Evolutionary conservation across 2,888 invertebrate genomes (phyloP).

Genomic region (Drepana falcataria): DNA sequence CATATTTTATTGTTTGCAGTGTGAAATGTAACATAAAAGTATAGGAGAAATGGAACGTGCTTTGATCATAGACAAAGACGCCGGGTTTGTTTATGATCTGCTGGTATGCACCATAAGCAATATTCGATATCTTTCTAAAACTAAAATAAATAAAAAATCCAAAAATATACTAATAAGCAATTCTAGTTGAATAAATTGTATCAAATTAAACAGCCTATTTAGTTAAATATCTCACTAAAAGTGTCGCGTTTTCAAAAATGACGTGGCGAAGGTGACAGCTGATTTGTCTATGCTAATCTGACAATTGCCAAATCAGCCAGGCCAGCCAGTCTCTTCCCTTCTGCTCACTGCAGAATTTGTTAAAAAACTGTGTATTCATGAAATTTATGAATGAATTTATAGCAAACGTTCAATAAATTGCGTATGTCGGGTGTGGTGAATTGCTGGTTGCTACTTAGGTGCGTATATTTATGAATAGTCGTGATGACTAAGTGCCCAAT

Average conservation of each 20-base stretch:
- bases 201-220: too few species aligned
- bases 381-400: conserved; percentile 56
- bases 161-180: neutral
- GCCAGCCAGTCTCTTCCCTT: conserved; percentile 55
- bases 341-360: conserved; percentile 27
- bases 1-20: too few species aligned
- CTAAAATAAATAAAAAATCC: conserved; percentile 10
- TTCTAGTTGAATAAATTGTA: too few species aligned
- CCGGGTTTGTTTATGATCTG: conserved; percentile 27
- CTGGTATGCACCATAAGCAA: conserved; percentile 11
- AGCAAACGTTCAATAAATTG: conserved; percentile 23
- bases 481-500: conserved; percentile 8
- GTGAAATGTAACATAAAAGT: too few species aligned
- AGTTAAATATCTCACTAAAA: conserved; percentile 2
- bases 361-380: conserved; percentile 26
- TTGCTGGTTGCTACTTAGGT: conserved; percentile 43
- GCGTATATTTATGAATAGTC: conserved; percentile 29
- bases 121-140: neutral
- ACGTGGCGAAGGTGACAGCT: conserved; percentile 74
- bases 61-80: conserved; percentile 46
- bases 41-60: conserved; percentile 40
- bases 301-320: conserved; percentile 77
- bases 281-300: conserved; percentile 67
- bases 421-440: conserved; percentile 30
- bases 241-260: conserved; percentile 59